phyloP scores from a whole-genome alignment of 2,888 invertebrate genomes.

The Nycteola revayana region DNA sequence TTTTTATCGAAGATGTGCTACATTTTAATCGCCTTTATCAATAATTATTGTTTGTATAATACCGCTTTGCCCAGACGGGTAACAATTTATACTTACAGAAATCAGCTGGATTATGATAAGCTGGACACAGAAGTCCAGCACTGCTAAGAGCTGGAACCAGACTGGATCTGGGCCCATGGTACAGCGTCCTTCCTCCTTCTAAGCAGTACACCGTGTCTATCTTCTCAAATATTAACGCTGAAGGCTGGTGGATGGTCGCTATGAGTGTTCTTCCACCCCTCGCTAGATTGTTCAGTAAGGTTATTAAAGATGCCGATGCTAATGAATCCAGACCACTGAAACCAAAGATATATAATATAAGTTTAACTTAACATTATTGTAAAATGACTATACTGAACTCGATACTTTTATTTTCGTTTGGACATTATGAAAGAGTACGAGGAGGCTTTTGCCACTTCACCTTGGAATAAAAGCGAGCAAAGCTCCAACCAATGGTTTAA shows the following conservation, averaged over 20 bases:
- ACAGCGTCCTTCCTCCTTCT: conserved; percentile 91
- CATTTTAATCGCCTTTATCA: too few relatives aligned
- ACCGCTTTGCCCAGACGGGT: too few relatives aligned
- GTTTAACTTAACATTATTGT: too few relatives aligned
- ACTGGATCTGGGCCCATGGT: conserved; percentile 88
- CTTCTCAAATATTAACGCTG: conserved; percentile 95
- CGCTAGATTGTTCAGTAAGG: conserved; percentile 90
- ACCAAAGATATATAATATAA: too few relatives aligned
- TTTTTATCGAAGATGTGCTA: too few relatives aligned
- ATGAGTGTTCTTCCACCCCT: conserved; percentile 93
- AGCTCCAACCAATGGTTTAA: too few relatives aligned
- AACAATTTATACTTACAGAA: conserved; percentile 85
- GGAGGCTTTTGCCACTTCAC: too few relatives aligned
- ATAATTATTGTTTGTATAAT: too few relatives aligned
- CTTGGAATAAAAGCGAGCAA: too few relatives aligned
- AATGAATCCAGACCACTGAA: conserved; percentile 94
- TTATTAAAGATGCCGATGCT: conserved; percentile 92
- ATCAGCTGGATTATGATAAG: conserved; percentile 98
- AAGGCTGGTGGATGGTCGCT: conserved; percentile 97
- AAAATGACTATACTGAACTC: too few relatives aligned
- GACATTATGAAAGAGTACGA: too few relatives aligned
- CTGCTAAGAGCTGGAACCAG: conserved; percentile 90
- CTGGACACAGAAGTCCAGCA: conserved; percentile 90
- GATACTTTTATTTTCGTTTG: too few relatives aligned
- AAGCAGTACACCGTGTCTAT: conserved; percentile 95